phyloP scores from a whole-genome alignment of 2,113 vertebrate species.

The Xenotilapia leptura region DNA sequence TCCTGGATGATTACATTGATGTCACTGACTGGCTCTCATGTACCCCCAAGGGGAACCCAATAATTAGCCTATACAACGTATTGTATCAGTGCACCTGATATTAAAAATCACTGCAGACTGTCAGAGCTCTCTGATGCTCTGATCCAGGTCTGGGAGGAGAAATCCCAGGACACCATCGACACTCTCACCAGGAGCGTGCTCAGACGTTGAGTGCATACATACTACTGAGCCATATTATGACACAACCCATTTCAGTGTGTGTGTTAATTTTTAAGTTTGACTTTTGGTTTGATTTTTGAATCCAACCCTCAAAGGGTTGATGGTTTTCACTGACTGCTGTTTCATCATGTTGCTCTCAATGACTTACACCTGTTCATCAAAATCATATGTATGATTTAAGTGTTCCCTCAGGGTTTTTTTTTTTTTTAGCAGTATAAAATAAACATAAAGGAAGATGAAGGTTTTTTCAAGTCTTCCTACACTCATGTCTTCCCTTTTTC shows the following conservation, averaged over 20 bases:
- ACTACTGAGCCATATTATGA: not conserved
- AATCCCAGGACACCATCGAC: not conserved
- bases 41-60: not conserved
- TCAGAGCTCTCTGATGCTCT: not conserved
- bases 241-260: not conserved
- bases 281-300: not conserved
- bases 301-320: not conserved
- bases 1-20: not conserved
- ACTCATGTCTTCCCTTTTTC: not conserved
- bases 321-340: not conserved
- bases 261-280: not conserved
- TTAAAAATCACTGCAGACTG: not conserved
- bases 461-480: not conserved
- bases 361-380: not conserved
- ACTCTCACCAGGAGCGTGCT: not conserved
- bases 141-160: not conserved
- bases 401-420: not conserved
- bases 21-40: not conserved
- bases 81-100: not conserved
- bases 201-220: not conserved
- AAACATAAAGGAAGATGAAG: not conserved
- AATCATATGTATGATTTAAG: rapidly evolving
- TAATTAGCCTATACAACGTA: not conserved
- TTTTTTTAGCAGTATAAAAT: not conserved
- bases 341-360: not conserved